Conservation (phyloP, 53 echinoderm and acorn worm species). For the Pentamera pediparva region DNA sequence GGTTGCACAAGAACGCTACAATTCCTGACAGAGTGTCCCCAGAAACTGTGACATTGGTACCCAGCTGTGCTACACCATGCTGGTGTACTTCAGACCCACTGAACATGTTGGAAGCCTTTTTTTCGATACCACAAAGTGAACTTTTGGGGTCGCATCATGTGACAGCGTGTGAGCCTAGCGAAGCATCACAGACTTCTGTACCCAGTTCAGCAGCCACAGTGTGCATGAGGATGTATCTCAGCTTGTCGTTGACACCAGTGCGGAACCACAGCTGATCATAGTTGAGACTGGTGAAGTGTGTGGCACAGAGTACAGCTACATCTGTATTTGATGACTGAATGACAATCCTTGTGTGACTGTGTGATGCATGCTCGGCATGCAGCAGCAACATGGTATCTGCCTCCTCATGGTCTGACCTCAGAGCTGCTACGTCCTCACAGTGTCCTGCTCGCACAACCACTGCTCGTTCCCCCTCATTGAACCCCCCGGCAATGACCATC, state of each 20-base stretch:
- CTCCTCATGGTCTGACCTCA: neutral
- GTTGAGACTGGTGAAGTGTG: neutral
- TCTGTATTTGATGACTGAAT: constrained; percentile 12
- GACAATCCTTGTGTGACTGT: neutral
- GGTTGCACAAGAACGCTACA: neutral
- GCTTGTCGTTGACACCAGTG: neutral
- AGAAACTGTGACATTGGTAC: neutral
- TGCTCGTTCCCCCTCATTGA: neutral
- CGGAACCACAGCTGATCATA: constrained; percentile 1
- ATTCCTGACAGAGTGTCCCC: neutral
- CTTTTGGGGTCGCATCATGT: neutral
- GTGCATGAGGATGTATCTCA: neutral
- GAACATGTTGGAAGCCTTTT: neutral
- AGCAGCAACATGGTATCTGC: neutral
- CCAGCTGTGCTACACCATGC: neutral
- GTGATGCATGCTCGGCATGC: neutral
- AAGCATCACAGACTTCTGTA: neutral
- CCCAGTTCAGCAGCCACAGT: neutral
- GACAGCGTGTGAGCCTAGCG: neutral
- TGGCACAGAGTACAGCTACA: neutral
- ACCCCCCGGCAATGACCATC: neutral
- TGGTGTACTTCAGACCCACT: neutral
- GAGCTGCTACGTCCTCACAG: neutral
- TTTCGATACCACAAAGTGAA: neutral
- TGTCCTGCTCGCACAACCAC: neutral